A percentile compares a stretch with the other conserved stretches of the same genome.
These are phyloP conservation scores for Acanthosepion pharaonis DNA, from an alignment of 2,888 invertebrate species.

Conservation along the genomic window DNA sequence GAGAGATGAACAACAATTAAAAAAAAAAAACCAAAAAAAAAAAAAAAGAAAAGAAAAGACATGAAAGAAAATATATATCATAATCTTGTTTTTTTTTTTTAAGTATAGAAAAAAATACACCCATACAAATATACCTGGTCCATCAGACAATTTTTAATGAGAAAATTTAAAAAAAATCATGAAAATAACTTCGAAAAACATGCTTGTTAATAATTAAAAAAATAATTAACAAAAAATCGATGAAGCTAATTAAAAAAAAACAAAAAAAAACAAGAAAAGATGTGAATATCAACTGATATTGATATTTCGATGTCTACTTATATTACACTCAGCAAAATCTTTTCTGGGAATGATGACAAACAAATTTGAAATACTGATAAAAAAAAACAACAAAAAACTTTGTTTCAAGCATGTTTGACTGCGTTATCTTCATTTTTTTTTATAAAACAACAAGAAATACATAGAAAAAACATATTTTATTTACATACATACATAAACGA, in stretches of 20 bases:
- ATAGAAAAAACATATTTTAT: neutral
- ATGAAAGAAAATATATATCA: neutral
- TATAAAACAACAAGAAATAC: neutral
- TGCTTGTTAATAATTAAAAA: neutral
- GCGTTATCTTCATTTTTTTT: neutral
- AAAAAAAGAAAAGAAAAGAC: neutral
- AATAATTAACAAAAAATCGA: neutral
- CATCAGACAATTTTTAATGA: neutral
- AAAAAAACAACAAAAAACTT: neutral
- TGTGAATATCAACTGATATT: no score
- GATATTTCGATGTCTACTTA: neutral
- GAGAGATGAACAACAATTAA: neutral
- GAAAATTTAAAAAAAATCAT: neutral
- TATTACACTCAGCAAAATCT: neutral
- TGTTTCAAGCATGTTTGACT: neutral
- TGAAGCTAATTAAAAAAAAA: no score
- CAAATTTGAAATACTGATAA: neutral
- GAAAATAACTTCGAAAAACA: neutral
- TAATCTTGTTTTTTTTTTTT: neutral
- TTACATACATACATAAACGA: neutral
- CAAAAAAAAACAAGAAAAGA: neutral
- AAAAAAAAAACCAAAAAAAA: neutral
- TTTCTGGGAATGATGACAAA: neutral
- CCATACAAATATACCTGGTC: neutral
- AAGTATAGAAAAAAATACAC: neutral